Conservation (phyloP, 2,888 invertebrate genomes). For the Macropis europaea region DNA sequence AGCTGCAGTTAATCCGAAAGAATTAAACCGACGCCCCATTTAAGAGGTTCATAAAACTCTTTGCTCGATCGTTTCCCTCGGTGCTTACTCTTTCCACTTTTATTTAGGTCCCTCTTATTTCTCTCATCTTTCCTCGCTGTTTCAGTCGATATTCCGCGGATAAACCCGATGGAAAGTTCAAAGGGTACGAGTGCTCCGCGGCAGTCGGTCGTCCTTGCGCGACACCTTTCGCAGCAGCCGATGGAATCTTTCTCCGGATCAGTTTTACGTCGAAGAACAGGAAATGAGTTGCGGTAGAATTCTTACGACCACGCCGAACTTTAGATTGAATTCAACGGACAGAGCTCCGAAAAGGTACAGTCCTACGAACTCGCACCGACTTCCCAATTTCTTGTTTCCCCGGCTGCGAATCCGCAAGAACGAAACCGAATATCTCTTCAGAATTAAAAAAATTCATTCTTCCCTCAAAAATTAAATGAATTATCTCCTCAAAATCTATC, state of each 20-base stretch:
- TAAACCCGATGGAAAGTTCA: constrained; percentile 51
- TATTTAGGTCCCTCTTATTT: neutral
- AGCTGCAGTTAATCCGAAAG: too few species aligned
- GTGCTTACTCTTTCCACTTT: too few species aligned
- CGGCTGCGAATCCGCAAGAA: too few species aligned
- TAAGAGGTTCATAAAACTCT: constrained; percentile 31
- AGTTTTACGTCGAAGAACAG: constrained; percentile 55
- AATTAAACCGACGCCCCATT: too few species aligned
- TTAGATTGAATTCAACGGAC: constrained; percentile 68
- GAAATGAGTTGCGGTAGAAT: constrained; percentile 67
- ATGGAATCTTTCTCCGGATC: constrained; percentile 51
- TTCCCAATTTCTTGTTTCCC: constrained; percentile 23
- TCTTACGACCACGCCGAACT: constrained; percentile 65
- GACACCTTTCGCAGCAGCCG: constrained; percentile 46
- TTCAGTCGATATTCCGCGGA: constrained; percentile 32
- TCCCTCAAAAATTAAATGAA: too few species aligned
- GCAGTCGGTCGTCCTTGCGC: constrained; percentile 47
- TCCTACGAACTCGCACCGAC: constrained; percentile 38
- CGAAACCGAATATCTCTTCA: too few species aligned
- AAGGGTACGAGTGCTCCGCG: constrained; percentile 22
- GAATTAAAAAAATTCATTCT: too few species aligned
- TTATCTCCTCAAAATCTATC: too few species aligned
- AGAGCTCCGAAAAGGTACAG: constrained; percentile 49
- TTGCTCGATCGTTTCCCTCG: neutral
- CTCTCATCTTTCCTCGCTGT: neutral